Evolutionary conservation across 2,113 vertebrate genomes (phyloP).

Genomic region (Lutjanus erythropterus): DNA sequence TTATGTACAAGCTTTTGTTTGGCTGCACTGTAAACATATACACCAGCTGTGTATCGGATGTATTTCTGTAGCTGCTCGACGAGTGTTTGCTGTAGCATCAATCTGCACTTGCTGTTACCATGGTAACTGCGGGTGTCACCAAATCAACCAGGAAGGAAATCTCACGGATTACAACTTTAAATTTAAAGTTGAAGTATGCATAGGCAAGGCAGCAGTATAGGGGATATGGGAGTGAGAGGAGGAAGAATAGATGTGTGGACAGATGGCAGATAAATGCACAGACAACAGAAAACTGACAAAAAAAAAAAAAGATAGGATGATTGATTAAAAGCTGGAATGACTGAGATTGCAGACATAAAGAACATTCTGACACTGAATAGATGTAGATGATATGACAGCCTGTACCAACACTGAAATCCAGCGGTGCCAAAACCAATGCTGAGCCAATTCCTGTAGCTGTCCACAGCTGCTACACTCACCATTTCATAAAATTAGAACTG

Average conservation of each 20-base stretch:
- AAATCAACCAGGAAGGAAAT: background rate
- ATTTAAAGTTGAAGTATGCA: background rate
- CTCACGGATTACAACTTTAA: background rate
- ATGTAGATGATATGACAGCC: constrained; percentile 59
- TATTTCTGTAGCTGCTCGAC: background rate
- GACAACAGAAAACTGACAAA: background rate
- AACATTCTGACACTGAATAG: constrained; percentile 63
- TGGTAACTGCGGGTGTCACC: too few species aligned
- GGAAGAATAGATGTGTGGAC: background rate
- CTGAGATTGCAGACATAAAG: constrained; percentile 30
- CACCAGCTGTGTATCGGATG: background rate
- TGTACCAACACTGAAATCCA: constrained; percentile 58
- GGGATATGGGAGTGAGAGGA: background rate
- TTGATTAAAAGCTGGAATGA: constrained; percentile 32
- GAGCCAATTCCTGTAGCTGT: constrained; percentile 49
- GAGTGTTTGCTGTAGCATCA: background rate
- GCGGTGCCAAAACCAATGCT: constrained; percentile 48
- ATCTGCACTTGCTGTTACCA: background rate
- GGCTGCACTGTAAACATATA: background rate
- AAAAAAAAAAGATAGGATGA: constrained; percentile 2
- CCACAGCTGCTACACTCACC: constrained; percentile 42
- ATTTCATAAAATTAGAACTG: constrained; percentile 41
- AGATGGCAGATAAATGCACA: background rate
- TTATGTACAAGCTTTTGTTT: background rate
- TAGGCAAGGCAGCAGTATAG: background rate